Base-by-base conservation (phyloP, 2,888 invertebrate genomes). In the Phortica magna region DNA sequence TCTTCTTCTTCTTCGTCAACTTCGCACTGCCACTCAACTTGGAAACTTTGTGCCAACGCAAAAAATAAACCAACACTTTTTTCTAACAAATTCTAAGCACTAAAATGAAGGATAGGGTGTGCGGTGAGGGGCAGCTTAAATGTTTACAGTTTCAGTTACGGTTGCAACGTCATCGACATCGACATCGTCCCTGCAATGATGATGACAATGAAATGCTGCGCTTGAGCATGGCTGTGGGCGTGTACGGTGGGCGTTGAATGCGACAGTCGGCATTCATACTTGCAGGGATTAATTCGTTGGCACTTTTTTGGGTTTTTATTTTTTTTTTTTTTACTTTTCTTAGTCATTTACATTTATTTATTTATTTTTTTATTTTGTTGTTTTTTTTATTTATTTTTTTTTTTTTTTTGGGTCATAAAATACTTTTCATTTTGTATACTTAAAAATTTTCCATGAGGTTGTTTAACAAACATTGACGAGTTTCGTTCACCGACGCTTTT, bases 391-490 rank as follows among this genome's bases (percentile, higher is more conserved):
- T 7, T 10, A 43, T 10, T 43, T 48, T 48, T 48, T 48, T 48
- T 48, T 48, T 48, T 9, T 48, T 48, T 48, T 48, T 48, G 48
- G 48, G 48, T 48, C 48, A 7, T 14, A 14, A 9, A 48, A 48
- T 12, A 48, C 48, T 14, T 48, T 48, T 48, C 48, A 12, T 48
- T 48, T 48, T 48, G 48, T 48, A 14, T 59, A 9, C 59, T 17
- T 59, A n/a, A 10, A n/a, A 12, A 59, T 59, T 59, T 59, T 39
- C 31, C 17, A 19, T 67, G 7, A 3, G 41, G 17, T 67, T 42
- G 67, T 67, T 39, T 41, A 41, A n/a, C 42, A 67, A 42, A n/a
- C 67, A 67, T 67, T 41, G 42, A 41, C 42, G 67, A 41, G 39
- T 14, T 17, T 31, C 41, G 31, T 61, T 61, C 42, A 39, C 42